Percentiles rank a stretch among this genome's conserved stretches.
Conservation (phyloP, 2,797 vertebrate species). For the Mus minutoides region DNA sequence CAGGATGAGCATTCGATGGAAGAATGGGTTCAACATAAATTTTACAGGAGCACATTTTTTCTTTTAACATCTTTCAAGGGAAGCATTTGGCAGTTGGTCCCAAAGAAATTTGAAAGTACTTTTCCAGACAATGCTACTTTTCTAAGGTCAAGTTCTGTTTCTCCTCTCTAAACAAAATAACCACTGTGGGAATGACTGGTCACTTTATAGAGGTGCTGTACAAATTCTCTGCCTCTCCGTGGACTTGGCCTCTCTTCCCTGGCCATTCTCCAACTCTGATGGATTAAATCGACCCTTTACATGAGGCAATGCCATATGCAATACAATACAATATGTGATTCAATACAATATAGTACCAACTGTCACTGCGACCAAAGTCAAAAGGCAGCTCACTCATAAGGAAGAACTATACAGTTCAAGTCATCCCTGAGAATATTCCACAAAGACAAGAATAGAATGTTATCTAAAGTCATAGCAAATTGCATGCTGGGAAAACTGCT, state of each 20-base stretch:
- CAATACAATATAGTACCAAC: not conserved
- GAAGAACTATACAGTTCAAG: not conserved
- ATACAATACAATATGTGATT: not conserved
- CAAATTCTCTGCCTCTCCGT: not conserved
- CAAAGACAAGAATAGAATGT: not conserved
- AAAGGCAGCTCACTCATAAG: not conserved
- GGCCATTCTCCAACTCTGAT: not conserved
- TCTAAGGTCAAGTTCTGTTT: not conserved
- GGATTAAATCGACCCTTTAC: not conserved
- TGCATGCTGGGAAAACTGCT: not conserved
- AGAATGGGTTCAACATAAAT: fast-evolving
- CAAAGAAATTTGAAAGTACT: conserved; percentile 7
- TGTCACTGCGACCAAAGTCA: not conserved
- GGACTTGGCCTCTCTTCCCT: not conserved
- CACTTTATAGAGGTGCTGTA: not conserved
- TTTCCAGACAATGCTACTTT: not conserved
- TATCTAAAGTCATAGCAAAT: not conserved
- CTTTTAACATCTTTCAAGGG: not conserved
- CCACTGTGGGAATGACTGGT: not conserved
- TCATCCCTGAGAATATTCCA: not conserved
- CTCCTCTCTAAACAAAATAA: not conserved
- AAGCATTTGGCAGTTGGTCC: not conserved
- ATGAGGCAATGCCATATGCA: not conserved
- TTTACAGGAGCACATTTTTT: not conserved
- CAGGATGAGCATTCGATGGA: not conserved